Evolutionary conservation across 2,113 vertebrate species (phyloP), one percentile per base, ranked within the genome.

Genomic region (Sphyrna mokarran): DNA sequence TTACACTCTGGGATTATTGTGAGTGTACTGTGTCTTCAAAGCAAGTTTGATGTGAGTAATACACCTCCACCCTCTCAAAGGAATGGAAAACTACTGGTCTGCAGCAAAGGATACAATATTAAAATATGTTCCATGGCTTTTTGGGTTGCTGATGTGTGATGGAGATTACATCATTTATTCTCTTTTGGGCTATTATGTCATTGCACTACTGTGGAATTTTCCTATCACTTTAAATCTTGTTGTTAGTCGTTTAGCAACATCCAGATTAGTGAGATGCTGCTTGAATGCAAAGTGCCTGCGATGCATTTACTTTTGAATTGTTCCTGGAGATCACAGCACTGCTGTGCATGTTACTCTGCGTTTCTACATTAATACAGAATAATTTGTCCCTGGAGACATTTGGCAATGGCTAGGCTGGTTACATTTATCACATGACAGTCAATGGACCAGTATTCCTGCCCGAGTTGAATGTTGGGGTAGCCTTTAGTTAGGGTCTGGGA

Each of bases 141-240:
- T 95, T 48, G 37, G 68, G 33, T 13, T 1, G 10, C 66, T 69
- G 91, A 16, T 48, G n/a, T 48, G 93, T 70, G 23, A 20, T 95
- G 68, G 68, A 29, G 93, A 26, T 95, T 48, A 70, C 40, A 69
- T 95, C 93, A 48, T 23, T 89, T 43, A 70, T 40, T 95, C 93
- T 68, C 93, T 33, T 95, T 95, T 95, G 93, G 93, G 66, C 93
- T 23, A 95, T 95, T 72, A 95, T 48, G 93, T 95, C 93, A 95
- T 43, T 29, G 68, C 37, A 72, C 37, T n/a, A 48, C 18, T 72
- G 93, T 40, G 22, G 66, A 95, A 95, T 48, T 95, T 95, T 95
- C 93, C 93, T 72, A 43, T 29, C 40, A 3, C 10, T 48, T 40
- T 48, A 10, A 72, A 40, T 22, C 66, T 23, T 95, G 68, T 43